Base-by-base conservation (phyloP, 64 coral and sea anemone genomes). In the Montipora cactus region DNA sequence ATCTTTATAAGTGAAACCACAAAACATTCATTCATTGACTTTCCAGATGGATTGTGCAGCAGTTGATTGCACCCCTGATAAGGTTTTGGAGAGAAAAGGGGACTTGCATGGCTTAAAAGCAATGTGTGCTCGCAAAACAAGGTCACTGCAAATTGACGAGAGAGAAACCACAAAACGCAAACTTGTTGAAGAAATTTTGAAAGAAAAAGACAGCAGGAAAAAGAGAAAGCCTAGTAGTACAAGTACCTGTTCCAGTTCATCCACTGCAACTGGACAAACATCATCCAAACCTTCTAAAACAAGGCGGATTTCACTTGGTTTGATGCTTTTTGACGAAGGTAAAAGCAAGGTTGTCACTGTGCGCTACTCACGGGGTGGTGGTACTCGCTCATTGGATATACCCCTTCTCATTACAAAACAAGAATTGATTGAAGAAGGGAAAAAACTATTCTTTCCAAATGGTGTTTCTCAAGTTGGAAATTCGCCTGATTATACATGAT, bases 31-130 rank as follows among this genome's bases (percentile, higher is more conserved):
- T 52, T 79, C 5, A 15, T 64, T 82, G 59, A 82, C 80, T 94
- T 47, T 78, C 23, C 45, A 81, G 92, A 93, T 88, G 76, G 83
- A 93, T 57, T 89, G 78, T 84, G 78, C 77, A 74, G 87, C 79
- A 82, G 20, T 94, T 71, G 52, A 77, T 67, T 85, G 50, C 57
- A 89, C 93, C 66, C 85, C 87, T 49, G 57, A 93, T 37, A 50
- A 78, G 67, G 62, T 83, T 44, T 74, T 92, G 78, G 68, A 82
- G 76, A 92, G 47, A 92, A 82, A 67, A 37, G 64, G 90, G 64
- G 79, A 92, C 79, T 75, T 83, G 72, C 45, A 89, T 89, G 87
- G 74, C 20, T 51, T 89, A 14, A 89, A 78, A 64, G 87, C 87
- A 50, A 25, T 91, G 89, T 91, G 79, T 20, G 53, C 77, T 70